Evolutionary conservation across 2,888 invertebrate species (phyloP), one percentile per base, ranked within the genome.

Genomic region (Villa cingulata): DNA sequence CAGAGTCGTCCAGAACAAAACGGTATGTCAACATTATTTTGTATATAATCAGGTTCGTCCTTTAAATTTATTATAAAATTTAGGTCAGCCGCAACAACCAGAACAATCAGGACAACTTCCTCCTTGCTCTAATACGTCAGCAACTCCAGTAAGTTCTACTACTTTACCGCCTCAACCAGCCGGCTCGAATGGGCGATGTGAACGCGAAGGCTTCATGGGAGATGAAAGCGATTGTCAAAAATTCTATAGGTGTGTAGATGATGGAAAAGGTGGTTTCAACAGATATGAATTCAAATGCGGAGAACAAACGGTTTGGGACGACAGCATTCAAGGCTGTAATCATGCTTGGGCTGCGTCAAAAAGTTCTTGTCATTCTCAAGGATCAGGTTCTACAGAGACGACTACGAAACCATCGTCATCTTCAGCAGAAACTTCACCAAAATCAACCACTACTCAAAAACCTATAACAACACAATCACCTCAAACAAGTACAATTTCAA

Each of bases 231-330:
- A 74, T 53, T 75, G 75, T 51, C 67, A 60, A 41, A 74, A 73
- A 54, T 75, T 74, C 59, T 72, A 72, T 50, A 64, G 74, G 41
- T 75, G 75, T 54, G 62, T 64, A 0, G 59, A 63, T 41, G 58
- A 63, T 34, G 65, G 65, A 4, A 55, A 58, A 14, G 66, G 63
- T n/a, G 63, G 62, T 5, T 71, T 58, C 51, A 64, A 53, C 12
- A 69, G 63, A 51, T 67, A 69, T 53, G 69, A 72, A 41, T 74
- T 70, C 49, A 61, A 57, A 4, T 74, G 74, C 51, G 70, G 68
- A 1, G 62, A 62, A 39, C 72, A 71, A 48, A 74, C 74, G 2
- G 68, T 72, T 37, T 74, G 73, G 73, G 72, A 73, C 59, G 66
- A 70, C 51, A 62, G 70, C 37, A 65, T 68, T 49, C 64, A 70